Evolutionary conservation across 2,797 vertebrate genomes (phyloP).

Genomic region (Esox lucius): DNA sequence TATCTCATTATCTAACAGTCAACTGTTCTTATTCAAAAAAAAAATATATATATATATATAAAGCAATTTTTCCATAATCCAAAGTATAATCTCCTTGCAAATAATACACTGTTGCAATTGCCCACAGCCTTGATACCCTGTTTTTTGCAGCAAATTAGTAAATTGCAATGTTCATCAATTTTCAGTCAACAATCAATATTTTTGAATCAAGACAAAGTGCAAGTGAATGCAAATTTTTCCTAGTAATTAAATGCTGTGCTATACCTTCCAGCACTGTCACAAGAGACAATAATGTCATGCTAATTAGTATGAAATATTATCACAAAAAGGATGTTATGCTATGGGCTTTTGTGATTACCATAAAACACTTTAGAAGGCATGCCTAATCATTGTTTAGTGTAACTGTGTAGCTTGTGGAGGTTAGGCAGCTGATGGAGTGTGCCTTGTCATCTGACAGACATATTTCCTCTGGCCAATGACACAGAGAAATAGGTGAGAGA

Average conservation of each 20-base stretch:
- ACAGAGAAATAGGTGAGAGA: slow-evolving; percentile 7
- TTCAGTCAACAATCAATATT: neutral
- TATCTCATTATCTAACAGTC: slow-evolving; percentile 64
- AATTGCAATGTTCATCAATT: neutral
- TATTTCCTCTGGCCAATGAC: slow-evolving; percentile 17
- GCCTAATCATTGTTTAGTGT: slow-evolving; percentile 62
- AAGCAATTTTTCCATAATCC: neutral
- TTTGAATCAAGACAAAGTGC: neutral
- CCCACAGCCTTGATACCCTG: neutral
- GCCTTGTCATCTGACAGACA: slow-evolving; percentile 46
- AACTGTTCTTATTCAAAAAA: slow-evolving; percentile 45
- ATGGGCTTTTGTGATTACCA: slow-evolving; percentile 57
- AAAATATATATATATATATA: too few species aligned
- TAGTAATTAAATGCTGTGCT: slow-evolving; percentile 1
- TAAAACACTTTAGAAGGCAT: slow-evolving; percentile 55
- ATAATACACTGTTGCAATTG: neutral
- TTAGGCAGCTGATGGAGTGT: slow-evolving; percentile 52
- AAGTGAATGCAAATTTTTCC: neutral
- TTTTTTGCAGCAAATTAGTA: neutral
- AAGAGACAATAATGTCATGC: slow-evolving; percentile 54
- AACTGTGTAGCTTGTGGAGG: slow-evolving; percentile 39
- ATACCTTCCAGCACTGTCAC: slow-evolving; percentile 45
- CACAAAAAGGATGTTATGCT: slow-evolving; percentile 57
- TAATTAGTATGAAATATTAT: slow-evolving; percentile 67
- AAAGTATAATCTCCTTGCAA: neutral